Conservation (phyloP, 2,888 invertebrate species). For the Leucania comma region DNA sequence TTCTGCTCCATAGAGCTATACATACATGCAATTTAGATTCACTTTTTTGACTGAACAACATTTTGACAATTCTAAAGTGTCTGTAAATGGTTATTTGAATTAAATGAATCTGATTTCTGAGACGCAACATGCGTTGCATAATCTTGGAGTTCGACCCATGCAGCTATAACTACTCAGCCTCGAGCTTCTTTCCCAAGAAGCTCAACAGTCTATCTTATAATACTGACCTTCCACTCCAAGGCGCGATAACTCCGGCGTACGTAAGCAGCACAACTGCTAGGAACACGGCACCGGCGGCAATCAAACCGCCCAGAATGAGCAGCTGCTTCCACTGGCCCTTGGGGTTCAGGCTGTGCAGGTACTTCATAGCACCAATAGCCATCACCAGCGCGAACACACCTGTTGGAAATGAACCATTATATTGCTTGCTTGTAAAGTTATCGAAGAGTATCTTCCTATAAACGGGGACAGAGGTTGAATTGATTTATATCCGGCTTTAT, state of each 20-base stretch:
- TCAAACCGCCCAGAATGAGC: conserved; percentile 94
- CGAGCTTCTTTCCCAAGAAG: not conserved
- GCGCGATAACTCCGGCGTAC: conserved; percentile 98
- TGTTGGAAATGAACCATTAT: conserved; percentile 73
- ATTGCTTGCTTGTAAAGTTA: not conserved
- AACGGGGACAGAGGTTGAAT: not conserved
- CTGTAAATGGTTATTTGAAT: no score
- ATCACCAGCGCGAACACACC: conserved; percentile 98
- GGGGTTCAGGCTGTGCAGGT: conserved; percentile 96
- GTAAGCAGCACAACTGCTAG: conserved; percentile 96
- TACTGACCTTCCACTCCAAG: conserved; percentile 96
- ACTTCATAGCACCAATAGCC: conserved; percentile 96
- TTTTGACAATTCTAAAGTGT: no score
- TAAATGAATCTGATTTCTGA: no score
- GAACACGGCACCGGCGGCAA: conserved; percentile 95
- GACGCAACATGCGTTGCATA: no score
- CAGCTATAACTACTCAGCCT: no score
- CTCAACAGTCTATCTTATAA: not conserved
- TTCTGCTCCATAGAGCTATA: no score
- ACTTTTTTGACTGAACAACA: no score
- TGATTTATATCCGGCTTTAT: not conserved
- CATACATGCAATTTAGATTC: no score
- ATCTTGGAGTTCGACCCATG: no score
- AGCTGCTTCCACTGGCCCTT: conserved; percentile 97
- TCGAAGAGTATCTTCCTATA: no score